Evolutionary conservation across 1,140 invertebrate species (phyloP).

Genomic region (Steinernema khuongi): DNA sequence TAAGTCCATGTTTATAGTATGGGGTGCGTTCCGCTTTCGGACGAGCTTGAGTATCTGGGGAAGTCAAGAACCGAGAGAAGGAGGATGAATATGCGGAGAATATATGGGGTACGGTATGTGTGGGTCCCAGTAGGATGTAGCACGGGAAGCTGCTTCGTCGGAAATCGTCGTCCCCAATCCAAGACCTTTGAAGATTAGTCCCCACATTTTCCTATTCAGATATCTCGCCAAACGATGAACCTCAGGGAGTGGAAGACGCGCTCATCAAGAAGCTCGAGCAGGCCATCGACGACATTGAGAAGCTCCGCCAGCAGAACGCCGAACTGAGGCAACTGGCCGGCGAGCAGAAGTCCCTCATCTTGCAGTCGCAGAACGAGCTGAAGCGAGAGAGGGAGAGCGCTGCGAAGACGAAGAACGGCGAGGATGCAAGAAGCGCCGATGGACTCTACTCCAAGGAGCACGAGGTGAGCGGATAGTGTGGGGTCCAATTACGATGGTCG

Average conservation of each 20-base stretch:
- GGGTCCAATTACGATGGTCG: not conserved
- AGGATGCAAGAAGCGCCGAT: not conserved
- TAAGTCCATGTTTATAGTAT: not conserved
- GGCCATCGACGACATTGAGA: not conserved
- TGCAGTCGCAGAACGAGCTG: not conserved
- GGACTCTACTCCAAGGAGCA: constrained; percentile 42
- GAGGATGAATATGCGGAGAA: constrained; percentile 2
- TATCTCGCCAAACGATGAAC: not conserved
- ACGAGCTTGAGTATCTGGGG: constrained; percentile 4
- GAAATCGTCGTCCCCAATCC: too few relatives aligned
- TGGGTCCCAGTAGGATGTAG: too few relatives aligned
- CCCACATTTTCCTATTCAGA: not conserved
- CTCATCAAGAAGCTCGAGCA: constrained; percentile 17
- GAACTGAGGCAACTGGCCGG: constrained; percentile 11
- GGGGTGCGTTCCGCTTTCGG: not conserved
- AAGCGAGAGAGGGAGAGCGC: not conserved
- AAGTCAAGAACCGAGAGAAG: not conserved
- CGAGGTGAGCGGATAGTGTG: constrained; percentile 28
- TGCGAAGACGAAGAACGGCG: not conserved
- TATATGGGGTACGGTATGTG: too few relatives aligned
- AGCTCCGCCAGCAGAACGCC: constrained; percentile 1
- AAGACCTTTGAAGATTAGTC: too few relatives aligned
- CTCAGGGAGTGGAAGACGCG: not conserved
- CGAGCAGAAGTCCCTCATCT: constrained; percentile 21
- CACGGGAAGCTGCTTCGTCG: too few relatives aligned